Conservation (phyloP, 1,140 invertebrate genomes). For the Patella vulgata region DNA sequence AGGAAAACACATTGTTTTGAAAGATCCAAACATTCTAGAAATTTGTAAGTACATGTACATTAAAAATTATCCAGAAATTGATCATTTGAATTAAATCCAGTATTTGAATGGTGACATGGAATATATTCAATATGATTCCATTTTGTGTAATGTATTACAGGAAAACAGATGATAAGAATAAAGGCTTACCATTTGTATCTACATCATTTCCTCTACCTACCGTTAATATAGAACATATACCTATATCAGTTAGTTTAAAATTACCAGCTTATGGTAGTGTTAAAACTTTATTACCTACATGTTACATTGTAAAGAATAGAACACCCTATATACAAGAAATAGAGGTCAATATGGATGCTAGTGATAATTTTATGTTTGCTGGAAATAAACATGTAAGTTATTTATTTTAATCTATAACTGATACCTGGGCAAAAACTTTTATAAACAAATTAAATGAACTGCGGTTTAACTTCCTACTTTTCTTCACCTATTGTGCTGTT, state of each 20-base stretch:
- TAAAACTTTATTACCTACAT: conserved; percentile 71
- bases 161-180: conserved; percentile 15
- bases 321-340: conserved; percentile 78
- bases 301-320: conserved; percentile 79
- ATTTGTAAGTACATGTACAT: too few relatives aligned
- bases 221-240: conserved; percentile 72
- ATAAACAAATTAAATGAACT: too few relatives aligned
- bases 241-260: conserved; percentile 77
- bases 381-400: conserved; percentile 83
- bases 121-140: too few relatives aligned
- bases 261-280: conserved; percentile 81
- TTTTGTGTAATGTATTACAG: conserved; percentile 11
- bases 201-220: conserved; percentile 65
- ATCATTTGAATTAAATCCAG: too few relatives aligned
- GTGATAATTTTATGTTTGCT: conserved; percentile 89
- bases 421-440: background rate
- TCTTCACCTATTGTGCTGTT: too few relatives aligned
- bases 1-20: too few relatives aligned
- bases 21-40: too few relatives aligned
- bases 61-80: too few relatives aligned
- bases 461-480: too few relatives aligned
- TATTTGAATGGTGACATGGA: too few relatives aligned
- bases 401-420: background rate
- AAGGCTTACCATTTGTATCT: conserved; percentile 56
- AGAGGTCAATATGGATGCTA: conserved; percentile 80